A percentile compares a stretch with the other conserved stretches of the same genome.
These are phyloP conservation scores for Gallinago paraguaiae DNA, from an alignment of 2,113 vertebrate species.

Conservation along the genomic window DNA sequence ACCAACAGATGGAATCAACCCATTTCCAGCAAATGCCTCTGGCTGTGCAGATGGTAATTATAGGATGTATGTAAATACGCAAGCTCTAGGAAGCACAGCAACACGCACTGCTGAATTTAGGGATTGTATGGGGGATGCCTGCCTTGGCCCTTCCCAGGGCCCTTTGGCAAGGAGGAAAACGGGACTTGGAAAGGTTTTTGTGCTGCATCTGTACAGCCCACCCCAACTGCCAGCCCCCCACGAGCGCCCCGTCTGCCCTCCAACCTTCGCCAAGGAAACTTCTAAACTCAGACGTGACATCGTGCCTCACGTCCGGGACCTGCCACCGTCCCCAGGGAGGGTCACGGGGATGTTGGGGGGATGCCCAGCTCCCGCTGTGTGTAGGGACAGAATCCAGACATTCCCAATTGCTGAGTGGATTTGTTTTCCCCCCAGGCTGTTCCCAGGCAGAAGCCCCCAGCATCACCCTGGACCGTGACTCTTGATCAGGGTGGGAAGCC, in stretches of 20 bases:
- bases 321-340: accelerated
- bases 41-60: constrained; percentile 87
- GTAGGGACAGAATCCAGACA: accelerated
- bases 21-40: constrained; percentile 83
- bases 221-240: accelerated
- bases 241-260: not conserved
- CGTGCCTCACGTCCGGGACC: accelerated
- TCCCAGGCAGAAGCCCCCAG: accelerated
- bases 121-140: not conserved
- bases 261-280: not conserved
- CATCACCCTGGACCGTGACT: too few species aligned
- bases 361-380: accelerated
- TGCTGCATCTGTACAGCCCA: not conserved
- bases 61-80: constrained; percentile 82
- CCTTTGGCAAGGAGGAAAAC: not conserved
- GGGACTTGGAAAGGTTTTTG: not conserved
- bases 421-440: accelerated
- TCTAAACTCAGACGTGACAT: accelerated
- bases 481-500: too few species aligned
- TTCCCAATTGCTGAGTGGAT: accelerated
- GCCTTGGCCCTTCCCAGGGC: not conserved
- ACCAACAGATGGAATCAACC: constrained; percentile 86
- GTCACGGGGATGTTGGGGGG: accelerated
- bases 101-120: constrained; percentile 54
- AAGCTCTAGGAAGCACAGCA: constrained; percentile 72